Base-by-base conservation (phyloP, 2,888 invertebrate species). In the Melipona beecheii region DNA sequence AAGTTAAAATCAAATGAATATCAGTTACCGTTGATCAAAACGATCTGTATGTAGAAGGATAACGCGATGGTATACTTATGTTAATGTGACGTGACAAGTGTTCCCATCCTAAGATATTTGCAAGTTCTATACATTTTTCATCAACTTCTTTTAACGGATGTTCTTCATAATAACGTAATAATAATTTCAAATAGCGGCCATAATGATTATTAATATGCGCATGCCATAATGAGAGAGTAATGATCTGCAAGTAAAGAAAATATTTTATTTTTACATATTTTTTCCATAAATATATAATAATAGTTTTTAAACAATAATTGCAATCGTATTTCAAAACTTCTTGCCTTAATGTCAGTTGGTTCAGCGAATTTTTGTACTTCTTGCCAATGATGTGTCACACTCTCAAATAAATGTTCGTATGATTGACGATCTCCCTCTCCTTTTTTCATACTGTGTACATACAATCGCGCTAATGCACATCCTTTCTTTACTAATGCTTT, bases 311-410 rank as follows among this genome's bases (percentile, higher is more conserved):
- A 72, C 60, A 60, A 60, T 15, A 58, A 4, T 31, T 60, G 60
- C 60, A 60, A 60, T 11, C 31, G 13, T 31, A 36, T 21, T 31
- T 43, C 66, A 36, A 52, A 68, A 60, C 24, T 52, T 54, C 82
- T 93, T 95, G 97, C 97, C 96, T 98, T 98, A 58, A 95, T 92
- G 94, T 98, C 98, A 75, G 95, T 96, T 68, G 97, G 95, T 93
- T 99, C 98, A 2, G 96, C 95, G 95, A 97, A 98, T 94, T 98
- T 98, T 90, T 97, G 96, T 86, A 98, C 95, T 91, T 97, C 97
- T 81, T 95, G 95, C 95, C 96, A 96, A 81, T 95, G 95, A 74
- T 95, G 95, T 89, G 96, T 95, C 36, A 98, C 95, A 43, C 96
- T 96, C 82, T 96, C 95, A 60, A 96, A 92, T 24, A 95, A 92